Base-by-base conservation (phyloP, 2,113 vertebrate genomes). In the Fregetta grallaria region DNA sequence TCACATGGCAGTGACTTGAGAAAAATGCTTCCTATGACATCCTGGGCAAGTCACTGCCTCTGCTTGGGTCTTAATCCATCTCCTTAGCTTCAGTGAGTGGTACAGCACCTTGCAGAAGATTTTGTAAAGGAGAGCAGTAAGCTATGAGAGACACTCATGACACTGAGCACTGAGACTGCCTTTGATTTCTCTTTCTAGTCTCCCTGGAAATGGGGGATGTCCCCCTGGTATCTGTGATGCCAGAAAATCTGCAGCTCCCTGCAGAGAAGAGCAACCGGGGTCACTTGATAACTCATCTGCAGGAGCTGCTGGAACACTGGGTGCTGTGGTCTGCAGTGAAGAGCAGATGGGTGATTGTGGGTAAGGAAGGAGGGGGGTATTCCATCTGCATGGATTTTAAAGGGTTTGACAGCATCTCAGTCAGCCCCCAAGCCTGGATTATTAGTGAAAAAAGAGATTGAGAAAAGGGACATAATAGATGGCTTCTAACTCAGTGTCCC, bases 291-390 rank as follows among this genome's bases (percentile, higher is more conserved):
- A 96, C 96, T 10, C 98, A 97, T 49, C 98, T 99, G 13, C 99
- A 99, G 86, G 98, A 98, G 94, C 97, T 98, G 53, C 98, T 99
- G 68, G 98, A 98, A 50, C 97, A 97, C 91, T 99, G 99, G 97
- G 99, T 98, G 44, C 98, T 99, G 79, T 98, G 99, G 97, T 99
- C 99, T 2, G 98, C 98, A 2, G 98, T 99, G 96, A 98, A 98
- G 96, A 98, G 97, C 78, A 98, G 99, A 78, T 99, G 99, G 97
- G 95, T 98, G 58, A 98, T 99, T 50, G 97, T 99, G 72, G 99
- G 99, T 99, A 96, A 99, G 99, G 58, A 58, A 50, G 32, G 58
- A 68, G 45, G 6, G 10, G 11, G 19, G 7, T 42, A 5, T 42
- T 72, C 20, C 27, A 53, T 68, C 62, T 82, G 9, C 22, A 14